Base-by-base conservation (phyloP, 2,888 invertebrate genomes). In the Actias luna region DNA sequence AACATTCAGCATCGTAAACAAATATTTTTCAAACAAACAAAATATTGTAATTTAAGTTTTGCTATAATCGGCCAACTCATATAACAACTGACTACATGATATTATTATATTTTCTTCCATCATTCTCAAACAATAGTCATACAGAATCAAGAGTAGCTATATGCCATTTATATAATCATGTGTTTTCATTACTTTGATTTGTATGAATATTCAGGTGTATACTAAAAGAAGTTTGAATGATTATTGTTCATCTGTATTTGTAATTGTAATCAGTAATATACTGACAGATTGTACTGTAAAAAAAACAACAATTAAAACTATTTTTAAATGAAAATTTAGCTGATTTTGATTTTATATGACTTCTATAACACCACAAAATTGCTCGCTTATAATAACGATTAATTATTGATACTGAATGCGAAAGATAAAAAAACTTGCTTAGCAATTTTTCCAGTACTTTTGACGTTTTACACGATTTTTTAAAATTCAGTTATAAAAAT, bases 401-500 rank as follows among this genome's bases (percentile, higher is more conserved):
- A n/a, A 29, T 42, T 14, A 42, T n/a, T 55, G 55, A 55, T 55
- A 14, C 55, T 55, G 29, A 55, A 27, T 29, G 55, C 50, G 67
- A 62, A 69, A 74, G 79, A 74, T 73, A 79, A 80, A 78, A n/a
- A 84, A 79, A 78, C 82, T 76, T 75, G 76, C 70, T 77, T 82
- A 83, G 79, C 77, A 80, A 84, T 85, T 84, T n/a, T n/a, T 83
- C 70, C 76, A 80, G 73, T 77, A 75, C 64, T 63, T 72, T 64
- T 76, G 76, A 75, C 67, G 18, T 77, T 82, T 80, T 78, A 76
- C 80, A 81, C 70, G 71, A 73, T 76, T 79, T 69, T 74, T 69
- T 80, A 83, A n/a, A n/a, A 82, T 85, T 82, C 78, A 84, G 82
- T 78, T 87, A 85, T 84, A 86, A 88, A 87, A 87, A 79, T 84